Percentiles rank a stretch among this genome's conserved stretches.
Conservation (phyloP, 2,888 invertebrate genomes). For the Cheilosia soror region DNA sequence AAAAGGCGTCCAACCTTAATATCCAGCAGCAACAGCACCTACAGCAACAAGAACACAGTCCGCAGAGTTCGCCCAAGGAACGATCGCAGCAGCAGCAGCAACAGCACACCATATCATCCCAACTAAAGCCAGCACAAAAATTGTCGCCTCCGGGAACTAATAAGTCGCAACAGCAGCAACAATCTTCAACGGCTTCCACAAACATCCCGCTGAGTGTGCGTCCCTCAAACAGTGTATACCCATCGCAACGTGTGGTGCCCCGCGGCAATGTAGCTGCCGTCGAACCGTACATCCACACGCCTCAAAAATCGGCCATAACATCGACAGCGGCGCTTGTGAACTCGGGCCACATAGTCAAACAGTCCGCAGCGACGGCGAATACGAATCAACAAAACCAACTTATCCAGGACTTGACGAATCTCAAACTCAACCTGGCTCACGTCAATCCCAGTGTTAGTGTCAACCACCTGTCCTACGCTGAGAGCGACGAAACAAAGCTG, state of each 20-base stretch:
- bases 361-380: slow-evolving; percentile 82
- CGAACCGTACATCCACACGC: slow-evolving; percentile 94
- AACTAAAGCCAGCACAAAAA: slow-evolving; percentile 67
- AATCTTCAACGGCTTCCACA: slow-evolving; percentile 61
- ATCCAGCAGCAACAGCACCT: slow-evolving; percentile 77
- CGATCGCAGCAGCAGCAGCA: slow-evolving; percentile 76
- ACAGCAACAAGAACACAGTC: slow-evolving; percentile 76
- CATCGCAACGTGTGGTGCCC: slow-evolving; percentile 83
- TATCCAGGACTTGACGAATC: slow-evolving; percentile 83
- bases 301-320: slow-evolving; percentile 85
- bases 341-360: slow-evolving; percentile 81
- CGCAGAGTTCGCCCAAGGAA: slow-evolving; percentile 79
- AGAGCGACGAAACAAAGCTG: slow-evolving; percentile 85
- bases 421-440: slow-evolving; percentile 79
- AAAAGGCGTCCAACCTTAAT: slow-evolving; percentile 91
- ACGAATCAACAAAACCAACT: slow-evolving; percentile 83
- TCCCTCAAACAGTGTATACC: slow-evolving; percentile 79
- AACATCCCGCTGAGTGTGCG: slow-evolving; percentile 76
- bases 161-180: slow-evolving; percentile 75
- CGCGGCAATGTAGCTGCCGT: slow-evolving; percentile 94
- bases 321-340: slow-evolving; percentile 82
- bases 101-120: slow-evolving; percentile 73
- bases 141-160: slow-evolving; percentile 33
- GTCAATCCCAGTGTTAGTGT: slow-evolving; percentile 84
- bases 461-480: slow-evolving; percentile 85